Base-by-base conservation (phyloP, 2,888 invertebrate genomes). In the Ceratothoa steindachneri region DNA sequence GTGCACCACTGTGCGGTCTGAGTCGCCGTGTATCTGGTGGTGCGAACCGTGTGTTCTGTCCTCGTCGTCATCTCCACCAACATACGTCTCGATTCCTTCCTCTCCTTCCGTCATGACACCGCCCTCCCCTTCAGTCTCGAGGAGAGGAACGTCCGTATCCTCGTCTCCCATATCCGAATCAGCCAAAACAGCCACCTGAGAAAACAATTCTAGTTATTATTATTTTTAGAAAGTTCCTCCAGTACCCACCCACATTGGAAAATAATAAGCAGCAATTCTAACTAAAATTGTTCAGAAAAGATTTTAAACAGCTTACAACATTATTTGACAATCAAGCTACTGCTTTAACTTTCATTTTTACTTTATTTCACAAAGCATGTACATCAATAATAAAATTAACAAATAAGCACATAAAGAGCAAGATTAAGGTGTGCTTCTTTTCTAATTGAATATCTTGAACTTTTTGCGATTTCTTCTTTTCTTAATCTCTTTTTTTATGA, bases 151-250 rank as follows among this genome's bases (percentile, higher is more conserved):
- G 31, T 78, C 78, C 4, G 78, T 78, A 53, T 78, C 78, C 24
- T 78, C 77, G 52, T 78, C 78, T 9, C 78, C 67, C 24, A 78
- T 53, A 29, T 78, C 78, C 0, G 78, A 78, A 64, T 78, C 78
- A 15, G 75, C 78, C 70, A 78, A 53, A 4, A 75, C 78, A 9
- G 73, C 78, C 64, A 75, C 78, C 78, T 78, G 64, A 53, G 53
- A 27, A 69, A 15, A 29, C 1, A n/a, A n/a, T n/a, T n/a, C n/a
- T n/a, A n/a, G n/a, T n/a, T n/a, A 15, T 60, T 22, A 22, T 15
- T 19, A 19, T 9, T 15, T 60, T 22, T 60, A 60, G n/a, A 51
- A 9, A 51, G 51, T 12, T 51, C 12, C 9, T 12, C 9, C 51
- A 51, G 9, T 60, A 9, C 9, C 24, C 22, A 60, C 19, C 24